Evolutionary conservation across 37 sponge, comb jelly and placozoan genomes (phyloP), one percentile per base, ranked within the genome.

Genomic region (Halichondria panicea): DNA sequence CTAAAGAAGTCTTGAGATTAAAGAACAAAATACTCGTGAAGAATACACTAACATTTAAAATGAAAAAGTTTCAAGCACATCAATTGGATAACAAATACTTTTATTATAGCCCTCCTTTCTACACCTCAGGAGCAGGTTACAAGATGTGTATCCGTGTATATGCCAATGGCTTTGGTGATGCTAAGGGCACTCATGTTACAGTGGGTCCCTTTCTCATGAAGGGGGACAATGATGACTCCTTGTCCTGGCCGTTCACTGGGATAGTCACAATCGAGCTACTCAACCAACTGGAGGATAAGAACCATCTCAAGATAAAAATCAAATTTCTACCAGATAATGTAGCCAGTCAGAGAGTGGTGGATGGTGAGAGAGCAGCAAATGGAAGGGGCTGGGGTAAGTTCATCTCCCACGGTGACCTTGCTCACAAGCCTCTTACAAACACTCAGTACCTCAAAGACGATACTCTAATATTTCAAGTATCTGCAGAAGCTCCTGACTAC

Each of bases 371-470:
- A n/a, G n/a, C n/a, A n/a, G n/a, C n/a, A n/a, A n/a, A n/a, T n/a
- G n/a, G n/a, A n/a, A n/a, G n/a, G n/a, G n/a, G n/a, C n/a, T n/a
- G n/a, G n/a, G 77, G 77, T 4, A 38, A 36, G 12, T 76, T 65
- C 38, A 65, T 64, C 22, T 18, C 77, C 2, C 63, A 76, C 53
- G 35, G 50, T 0, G 53, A 63, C 9, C 52, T 76, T n/a, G 65
- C 38, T 48, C 35, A 36, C 38, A 58, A 75, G 0, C 28, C 44
- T 37, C 62, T 32, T 24, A 56, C 75, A 32, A 68, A 68, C 31
- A 70, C 70, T 55, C 76, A 76, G 35, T 75, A 68, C 33, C 46
- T 83, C 43, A 83, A 83, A 33, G 75, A 76, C 25, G 86, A 85
- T 40, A n/a, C n/a, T n/a, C n/a, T n/a, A n/a, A n/a, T n/a, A n/a